phyloP scores from a whole-genome alignment of 2,797 vertebrate genomes.

The Spinus pinus region DNA sequence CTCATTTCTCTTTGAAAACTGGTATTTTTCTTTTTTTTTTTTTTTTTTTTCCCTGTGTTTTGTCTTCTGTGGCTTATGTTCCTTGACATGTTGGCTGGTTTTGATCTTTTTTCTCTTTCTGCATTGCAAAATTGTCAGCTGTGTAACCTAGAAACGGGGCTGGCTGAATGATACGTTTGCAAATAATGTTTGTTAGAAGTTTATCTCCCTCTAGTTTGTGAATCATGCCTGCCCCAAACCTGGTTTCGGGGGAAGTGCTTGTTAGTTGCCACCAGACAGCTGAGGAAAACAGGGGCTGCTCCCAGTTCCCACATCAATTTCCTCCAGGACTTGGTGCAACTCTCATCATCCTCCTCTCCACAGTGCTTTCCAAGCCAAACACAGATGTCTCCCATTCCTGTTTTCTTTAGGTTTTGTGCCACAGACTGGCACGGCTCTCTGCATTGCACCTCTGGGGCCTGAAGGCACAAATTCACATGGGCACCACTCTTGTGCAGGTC shows the following conservation, averaged over 20 bases:
- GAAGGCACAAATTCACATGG: background rate
- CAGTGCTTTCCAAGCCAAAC: background rate
- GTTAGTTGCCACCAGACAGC: background rate
- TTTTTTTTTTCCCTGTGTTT: background rate
- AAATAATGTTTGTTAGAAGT: slow-evolving; percentile 60
- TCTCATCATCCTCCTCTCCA: background rate
- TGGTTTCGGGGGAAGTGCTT: background rate
- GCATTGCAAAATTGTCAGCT: slow-evolving; percentile 58
- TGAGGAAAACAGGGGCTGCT: background rate
- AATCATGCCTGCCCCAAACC: background rate
- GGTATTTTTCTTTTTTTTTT: background rate
- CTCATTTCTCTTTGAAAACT: slow-evolving; percentile 47
- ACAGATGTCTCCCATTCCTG: background rate
- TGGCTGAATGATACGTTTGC: slow-evolving; percentile 55
- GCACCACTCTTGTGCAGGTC: background rate
- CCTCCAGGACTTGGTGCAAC: background rate
- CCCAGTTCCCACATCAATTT: rapidly evolving
- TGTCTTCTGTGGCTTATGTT: slow-evolving; percentile 63
- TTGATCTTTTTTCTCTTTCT: slow-evolving; percentile 65
- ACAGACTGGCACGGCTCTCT: background rate
- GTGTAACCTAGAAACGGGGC: slow-evolving; percentile 57
- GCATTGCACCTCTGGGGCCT: too few species aligned
- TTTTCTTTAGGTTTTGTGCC: background rate
- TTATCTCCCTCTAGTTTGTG: background rate
- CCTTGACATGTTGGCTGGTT: slow-evolving; percentile 66